These are phyloP conservation scores for Colinus virginianus DNA, from an alignment of 2,113 vertebrate species.

Conservation along the genomic window DNA sequence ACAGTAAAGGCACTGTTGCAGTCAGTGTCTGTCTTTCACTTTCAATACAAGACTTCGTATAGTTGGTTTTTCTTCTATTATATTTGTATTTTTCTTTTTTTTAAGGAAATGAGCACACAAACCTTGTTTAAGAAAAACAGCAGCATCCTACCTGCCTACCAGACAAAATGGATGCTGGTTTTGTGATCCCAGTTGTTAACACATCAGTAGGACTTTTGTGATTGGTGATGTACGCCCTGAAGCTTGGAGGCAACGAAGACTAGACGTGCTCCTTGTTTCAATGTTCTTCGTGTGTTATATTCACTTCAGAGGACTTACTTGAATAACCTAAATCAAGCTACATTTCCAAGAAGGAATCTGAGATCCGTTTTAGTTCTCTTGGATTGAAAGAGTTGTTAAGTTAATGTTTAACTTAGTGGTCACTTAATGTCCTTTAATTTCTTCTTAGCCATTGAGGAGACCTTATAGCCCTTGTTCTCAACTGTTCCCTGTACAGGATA, in stretches of 20 bases:
- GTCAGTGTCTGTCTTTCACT: neutral
- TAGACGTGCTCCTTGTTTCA: neutral
- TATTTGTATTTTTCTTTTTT: neutral
- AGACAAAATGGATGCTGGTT: neutral
- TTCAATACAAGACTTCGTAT: neutral
- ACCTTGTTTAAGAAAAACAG: neutral
- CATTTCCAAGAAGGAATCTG: neutral
- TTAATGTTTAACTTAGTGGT: neutral
- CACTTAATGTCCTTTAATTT: neutral
- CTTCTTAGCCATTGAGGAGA: neutral
- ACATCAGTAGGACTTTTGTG: neutral
- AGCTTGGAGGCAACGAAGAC: neutral
- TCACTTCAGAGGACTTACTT: neutral
- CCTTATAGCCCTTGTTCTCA: neutral
- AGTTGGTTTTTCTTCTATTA: neutral
- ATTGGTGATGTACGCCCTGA: neutral
- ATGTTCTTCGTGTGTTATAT: neutral
- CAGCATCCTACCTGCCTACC: neutral
- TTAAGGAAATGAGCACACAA: neutral
- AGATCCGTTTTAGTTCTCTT: neutral
- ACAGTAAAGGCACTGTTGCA: slow-evolving; percentile 8
- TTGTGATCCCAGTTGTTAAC: neutral
- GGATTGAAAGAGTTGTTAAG: neutral
- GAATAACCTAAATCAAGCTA: neutral
- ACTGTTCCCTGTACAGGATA: neutral